Evolutionary conservation across 2,113 vertebrate genomes (phyloP), one percentile per base, ranked within the genome.

Genomic region (Progne subis): DNA sequence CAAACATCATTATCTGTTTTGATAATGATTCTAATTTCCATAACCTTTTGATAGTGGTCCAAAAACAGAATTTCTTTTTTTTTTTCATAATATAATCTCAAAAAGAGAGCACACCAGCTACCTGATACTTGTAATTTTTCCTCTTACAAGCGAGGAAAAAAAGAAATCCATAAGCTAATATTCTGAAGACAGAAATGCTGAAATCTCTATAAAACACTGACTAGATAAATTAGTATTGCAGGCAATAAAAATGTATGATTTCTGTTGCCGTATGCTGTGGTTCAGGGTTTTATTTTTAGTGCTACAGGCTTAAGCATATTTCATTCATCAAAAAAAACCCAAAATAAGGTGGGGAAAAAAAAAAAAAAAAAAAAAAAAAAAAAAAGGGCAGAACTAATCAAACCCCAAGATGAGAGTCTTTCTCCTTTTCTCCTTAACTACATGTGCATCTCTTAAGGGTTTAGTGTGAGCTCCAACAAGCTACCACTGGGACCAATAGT

Each of bases 401-500:
- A 85, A 46, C 44, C 39, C 50, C 29, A 90, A 41, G 47, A 50
- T 41, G 50, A 71, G 50, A 17, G 39, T n/a, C 14, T 37, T 37
- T 37, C 37, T 37, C 37, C 37, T 37, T 47, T 88, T 55, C 25
- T 52, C 34, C 56, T 90, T 91, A 83, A 84, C 41, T 76, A 52
- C 61, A 20, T 39, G 49, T 79, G 39, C 20, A 88, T 94, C 44
- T 96, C 65, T 87, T 71, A 96, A 92, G 41, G 63, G 80, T 87
- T 95, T 94, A 85, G 63, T 91, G 57, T 25, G 41, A 78, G 14
- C 71, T 93, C 59, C 67, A 88, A 39, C 34, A 88, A 96, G 75
- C 88, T 68, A 72, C 96, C 70, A 0, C 74, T 86, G 97, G 96
- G 97, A 97, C 96, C 79, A 95, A 61, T 91, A 82, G 47, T 74